A percentile compares a stretch with the other conserved stretches of the same genome.
Evolutionary conservation across 2,797 vertebrate species (phyloP).

Genomic region (Hippoglossus hippoglossus): DNA sequence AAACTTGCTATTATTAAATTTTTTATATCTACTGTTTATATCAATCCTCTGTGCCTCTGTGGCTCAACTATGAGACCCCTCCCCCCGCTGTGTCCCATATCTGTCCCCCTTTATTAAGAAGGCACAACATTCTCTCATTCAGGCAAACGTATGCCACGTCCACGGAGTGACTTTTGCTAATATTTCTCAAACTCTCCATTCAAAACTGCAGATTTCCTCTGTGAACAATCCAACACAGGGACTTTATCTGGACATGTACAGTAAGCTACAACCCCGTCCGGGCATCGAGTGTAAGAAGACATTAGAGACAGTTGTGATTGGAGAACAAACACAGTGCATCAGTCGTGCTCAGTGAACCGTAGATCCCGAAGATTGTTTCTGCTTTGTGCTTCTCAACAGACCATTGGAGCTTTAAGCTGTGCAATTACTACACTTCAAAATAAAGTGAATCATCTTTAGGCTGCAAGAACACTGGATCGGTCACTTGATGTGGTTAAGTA

Average conservation of each 20-base stretch:
- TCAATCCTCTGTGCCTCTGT: constrained; percentile 24
- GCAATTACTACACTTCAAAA: constrained; percentile 9
- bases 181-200: constrained; percentile 3
- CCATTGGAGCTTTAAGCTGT: constrained; percentile 23
- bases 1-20: constrained; percentile 1
- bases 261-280: neutral
- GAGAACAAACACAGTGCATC: neutral
- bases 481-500: neutral
- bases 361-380: constrained; percentile 48
- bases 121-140: constrained; percentile 43
- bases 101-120: constrained; percentile 67
- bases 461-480: neutral
- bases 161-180: constrained; percentile 34
- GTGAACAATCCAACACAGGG: neutral
- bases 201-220: neutral
- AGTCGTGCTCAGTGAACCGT: constrained; percentile 45
- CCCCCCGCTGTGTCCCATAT: constrained; percentile 68
- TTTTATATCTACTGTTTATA: constrained; percentile 27
- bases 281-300: neutral
- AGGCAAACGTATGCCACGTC: constrained; percentile 26
- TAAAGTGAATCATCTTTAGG: neutral
- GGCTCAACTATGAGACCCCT: constrained; percentile 32
- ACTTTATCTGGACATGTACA: neutral
- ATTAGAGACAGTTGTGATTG: neutral
- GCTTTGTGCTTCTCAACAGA: constrained; percentile 22